Evolutionary conservation across 2,797 vertebrate species (phyloP).

Genomic region (Halcyon leucocephala): DNA sequence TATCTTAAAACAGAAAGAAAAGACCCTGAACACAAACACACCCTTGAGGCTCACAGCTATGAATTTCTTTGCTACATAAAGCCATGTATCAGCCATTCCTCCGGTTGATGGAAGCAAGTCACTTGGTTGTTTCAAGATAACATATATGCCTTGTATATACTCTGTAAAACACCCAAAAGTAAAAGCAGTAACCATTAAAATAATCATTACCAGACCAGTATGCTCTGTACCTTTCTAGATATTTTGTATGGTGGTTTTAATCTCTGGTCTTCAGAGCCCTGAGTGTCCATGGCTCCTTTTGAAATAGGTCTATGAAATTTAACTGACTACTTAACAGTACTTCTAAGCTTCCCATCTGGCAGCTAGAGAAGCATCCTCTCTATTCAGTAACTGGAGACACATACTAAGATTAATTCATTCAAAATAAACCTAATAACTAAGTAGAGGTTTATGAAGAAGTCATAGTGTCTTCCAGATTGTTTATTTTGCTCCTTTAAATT

Average conservation of each 20-base stretch:
- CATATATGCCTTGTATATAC: neutral
- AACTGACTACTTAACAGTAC: neutral
- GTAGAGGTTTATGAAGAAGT: neutral
- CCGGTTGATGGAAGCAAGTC: neutral
- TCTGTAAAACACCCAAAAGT: neutral
- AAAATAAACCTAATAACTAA: neutral
- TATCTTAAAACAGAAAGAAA: constrained; percentile 12
- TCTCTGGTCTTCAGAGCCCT: neutral
- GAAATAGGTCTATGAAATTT: neutral
- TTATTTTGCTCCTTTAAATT: neutral
- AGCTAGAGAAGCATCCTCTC: neutral
- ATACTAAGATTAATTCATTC: neutral
- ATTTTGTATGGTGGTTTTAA: neutral
- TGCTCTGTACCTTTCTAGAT: neutral
- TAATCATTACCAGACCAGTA: neutral
- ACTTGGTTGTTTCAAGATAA: neutral
- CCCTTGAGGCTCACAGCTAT: neutral
- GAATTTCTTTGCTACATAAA: neutral
- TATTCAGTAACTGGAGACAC: neutral
- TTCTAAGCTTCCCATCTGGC: neutral
- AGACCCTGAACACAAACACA: neutral
- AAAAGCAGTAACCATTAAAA: neutral
- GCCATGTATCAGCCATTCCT: neutral
- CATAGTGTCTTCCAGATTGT: neutral
- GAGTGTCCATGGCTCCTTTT: neutral